These are phyloP conservation scores for Charadrius vociferus DNA, from an alignment of 2,113 vertebrate genomes.

Conservation along the genomic window DNA sequence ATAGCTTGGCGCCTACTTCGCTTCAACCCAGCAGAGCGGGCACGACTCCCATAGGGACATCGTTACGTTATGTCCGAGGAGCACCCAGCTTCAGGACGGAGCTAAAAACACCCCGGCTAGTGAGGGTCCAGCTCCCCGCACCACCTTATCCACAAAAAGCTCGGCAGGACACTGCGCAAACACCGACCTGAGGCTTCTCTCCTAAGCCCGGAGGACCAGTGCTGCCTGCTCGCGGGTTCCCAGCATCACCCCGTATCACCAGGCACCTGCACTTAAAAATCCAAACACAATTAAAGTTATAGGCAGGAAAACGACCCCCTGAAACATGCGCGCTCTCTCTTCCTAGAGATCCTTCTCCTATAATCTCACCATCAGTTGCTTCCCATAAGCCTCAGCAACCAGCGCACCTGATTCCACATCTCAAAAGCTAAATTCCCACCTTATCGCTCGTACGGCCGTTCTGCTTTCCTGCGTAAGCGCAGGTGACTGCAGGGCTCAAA, in stretches of 20 bases:
- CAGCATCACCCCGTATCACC: rapidly evolving
- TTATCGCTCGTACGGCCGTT: rapidly evolving
- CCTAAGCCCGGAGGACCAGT: neutral
- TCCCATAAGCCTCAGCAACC: neutral
- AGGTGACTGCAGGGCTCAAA: neutral
- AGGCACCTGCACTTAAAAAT: neutral
- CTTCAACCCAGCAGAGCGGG: neutral
- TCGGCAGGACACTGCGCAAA: rapidly evolving
- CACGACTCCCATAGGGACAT: too few species aligned
- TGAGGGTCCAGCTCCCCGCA: rapidly evolving
- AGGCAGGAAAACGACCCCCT: neutral
- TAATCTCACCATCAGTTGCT: neutral
- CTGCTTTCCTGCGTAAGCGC: neutral
- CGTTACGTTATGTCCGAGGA: neutral
- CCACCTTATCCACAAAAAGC: neutral
- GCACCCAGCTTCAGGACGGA: rapidly evolving
- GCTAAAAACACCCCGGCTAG: neutral
- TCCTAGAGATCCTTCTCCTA: too few species aligned
- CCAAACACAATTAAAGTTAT: neutral
- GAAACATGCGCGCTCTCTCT: rapidly evolving
- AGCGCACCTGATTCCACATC: neutral
- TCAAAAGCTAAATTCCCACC: neutral
- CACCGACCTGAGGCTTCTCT: neutral
- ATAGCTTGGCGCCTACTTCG: neutral
- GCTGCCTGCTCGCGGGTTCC: neutral